Conservation (phyloP, 2,888 invertebrate genomes). For the Laspeyria flexula region DNA sequence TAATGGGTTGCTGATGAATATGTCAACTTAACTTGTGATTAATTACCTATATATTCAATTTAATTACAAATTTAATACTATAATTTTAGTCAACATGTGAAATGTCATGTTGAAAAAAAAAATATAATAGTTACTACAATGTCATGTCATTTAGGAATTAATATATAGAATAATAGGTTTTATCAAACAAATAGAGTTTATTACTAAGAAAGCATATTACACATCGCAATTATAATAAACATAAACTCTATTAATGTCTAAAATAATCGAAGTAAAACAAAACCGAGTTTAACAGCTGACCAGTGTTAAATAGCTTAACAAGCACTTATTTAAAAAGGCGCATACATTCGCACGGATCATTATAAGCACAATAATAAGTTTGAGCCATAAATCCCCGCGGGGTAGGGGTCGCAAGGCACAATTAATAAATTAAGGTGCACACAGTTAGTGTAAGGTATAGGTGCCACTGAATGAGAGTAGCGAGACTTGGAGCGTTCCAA, state of each 20-base stretch:
- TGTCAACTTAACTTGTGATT: no score
- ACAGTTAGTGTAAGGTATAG: constrained; percentile 13
- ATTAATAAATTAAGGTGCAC: constrained; percentile 75
- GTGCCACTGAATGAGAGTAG: constrained; percentile 11
- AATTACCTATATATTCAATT: no score
- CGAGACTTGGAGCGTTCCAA: not conserved
- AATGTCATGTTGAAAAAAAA: no score
- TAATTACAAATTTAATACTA: no score
- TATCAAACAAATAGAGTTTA: no score
- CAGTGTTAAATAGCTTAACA: constrained; percentile 31
- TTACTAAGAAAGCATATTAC: no score
- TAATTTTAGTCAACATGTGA: no score
- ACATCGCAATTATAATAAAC: no score
- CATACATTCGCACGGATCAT: constrained; percentile 45
- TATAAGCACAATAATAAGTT: constrained; percentile 55
- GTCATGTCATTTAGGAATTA: no score
- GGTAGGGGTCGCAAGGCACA: constrained; percentile 65
- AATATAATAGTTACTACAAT: no score
- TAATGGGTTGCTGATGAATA: no score
- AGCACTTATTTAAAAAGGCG: constrained; percentile 34
- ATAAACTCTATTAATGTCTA: not conserved
- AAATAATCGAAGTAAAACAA: not conserved
- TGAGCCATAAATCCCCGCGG: constrained; percentile 62
- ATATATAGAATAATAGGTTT: no score
- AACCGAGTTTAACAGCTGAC: not conserved